Percentiles rank a stretch among this genome's conserved stretches.
Evolutionary conservation across 2,797 vertebrate genomes (phyloP).

Genomic region (Borostomias antarcticus): DNA sequence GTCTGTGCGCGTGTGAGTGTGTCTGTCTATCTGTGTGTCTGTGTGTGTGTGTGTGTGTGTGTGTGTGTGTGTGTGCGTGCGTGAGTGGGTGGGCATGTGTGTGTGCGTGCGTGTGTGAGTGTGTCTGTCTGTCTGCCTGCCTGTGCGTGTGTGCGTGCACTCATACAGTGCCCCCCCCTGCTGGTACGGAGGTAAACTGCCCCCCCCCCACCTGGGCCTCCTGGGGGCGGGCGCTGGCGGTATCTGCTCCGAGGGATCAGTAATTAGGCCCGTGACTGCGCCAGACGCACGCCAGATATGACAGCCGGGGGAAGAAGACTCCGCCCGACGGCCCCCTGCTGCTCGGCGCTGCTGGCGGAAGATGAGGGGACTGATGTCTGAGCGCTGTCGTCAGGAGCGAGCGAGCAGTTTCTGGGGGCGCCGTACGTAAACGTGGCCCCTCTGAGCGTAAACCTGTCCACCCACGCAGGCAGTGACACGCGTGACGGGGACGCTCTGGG

Average conservation of each 20-base stretch:
- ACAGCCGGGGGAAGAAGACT: not conserved
- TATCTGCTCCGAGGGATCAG: not conserved
- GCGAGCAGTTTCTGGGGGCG: no score
- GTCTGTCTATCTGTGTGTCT: not conserved
- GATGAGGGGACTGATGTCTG: not conserved
- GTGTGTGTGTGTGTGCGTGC: not conserved
- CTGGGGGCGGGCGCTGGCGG: no score
- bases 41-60: not conserved
- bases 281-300: not conserved
- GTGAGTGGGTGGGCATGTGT: not conserved
- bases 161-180: no score
- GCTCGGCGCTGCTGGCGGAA: not conserved
- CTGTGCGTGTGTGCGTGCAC: not conserved
- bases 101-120: no score
- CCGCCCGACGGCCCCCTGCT: not conserved
- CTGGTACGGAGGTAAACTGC: no score
- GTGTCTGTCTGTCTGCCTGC: not conserved
- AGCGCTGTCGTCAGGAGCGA: not conserved
- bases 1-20: not conserved
- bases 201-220: no score
- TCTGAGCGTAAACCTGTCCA: no score
- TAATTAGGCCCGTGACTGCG: constrained; percentile 6
- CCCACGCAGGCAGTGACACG: no score
- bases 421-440: no score
- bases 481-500: no score